Percentiles rank a stretch among this genome's conserved stretches.
phyloP scores from a whole-genome alignment of 2,888 invertebrate genomes.

The Lamellibrachia satsuma region DNA sequence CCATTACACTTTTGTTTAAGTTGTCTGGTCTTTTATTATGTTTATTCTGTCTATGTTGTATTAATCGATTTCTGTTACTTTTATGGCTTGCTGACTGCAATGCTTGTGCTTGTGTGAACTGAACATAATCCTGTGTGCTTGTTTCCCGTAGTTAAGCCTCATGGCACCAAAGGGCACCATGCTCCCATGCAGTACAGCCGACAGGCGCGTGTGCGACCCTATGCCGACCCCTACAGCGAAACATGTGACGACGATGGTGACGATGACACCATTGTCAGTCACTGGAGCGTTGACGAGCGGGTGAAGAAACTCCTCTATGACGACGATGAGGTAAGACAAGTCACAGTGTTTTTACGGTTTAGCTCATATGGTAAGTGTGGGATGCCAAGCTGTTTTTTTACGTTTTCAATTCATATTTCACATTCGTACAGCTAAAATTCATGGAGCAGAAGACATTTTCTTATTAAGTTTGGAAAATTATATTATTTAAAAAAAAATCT shows the following conservation, averaged over 20 bases:
- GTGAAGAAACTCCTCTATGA: conserved; percentile 55
- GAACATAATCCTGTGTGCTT: neutral
- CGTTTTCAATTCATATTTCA: no score
- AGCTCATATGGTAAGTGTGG: no score
- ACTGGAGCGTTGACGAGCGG: conserved; percentile 57
- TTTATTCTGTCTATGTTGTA: no score
- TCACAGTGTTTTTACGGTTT: conserved; percentile 31
- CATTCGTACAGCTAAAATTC: no score
- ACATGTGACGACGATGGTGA: conserved; percentile 34
- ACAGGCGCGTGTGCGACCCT: conserved; percentile 45
- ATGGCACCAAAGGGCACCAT: neutral
- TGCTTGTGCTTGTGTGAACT: neutral
- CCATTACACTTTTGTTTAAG: no score
- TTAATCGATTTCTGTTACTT: no score
- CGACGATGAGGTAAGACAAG: conserved; percentile 42
- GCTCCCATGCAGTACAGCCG: neutral
- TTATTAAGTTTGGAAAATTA: no score
- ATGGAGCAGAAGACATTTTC: no score
- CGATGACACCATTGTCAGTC: conserved; percentile 52
- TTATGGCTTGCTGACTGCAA: no score
- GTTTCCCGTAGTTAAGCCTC: neutral
- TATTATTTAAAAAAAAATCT: no score
- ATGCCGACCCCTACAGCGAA: conserved; percentile 52
- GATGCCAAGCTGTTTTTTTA: no score
- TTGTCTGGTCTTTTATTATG: no score